A percentile compares a stretch with the other conserved stretches of the same genome.
phyloP scores from a whole-genome alignment of 1,140 invertebrate genomes.

The Tribolium madens region DNA sequence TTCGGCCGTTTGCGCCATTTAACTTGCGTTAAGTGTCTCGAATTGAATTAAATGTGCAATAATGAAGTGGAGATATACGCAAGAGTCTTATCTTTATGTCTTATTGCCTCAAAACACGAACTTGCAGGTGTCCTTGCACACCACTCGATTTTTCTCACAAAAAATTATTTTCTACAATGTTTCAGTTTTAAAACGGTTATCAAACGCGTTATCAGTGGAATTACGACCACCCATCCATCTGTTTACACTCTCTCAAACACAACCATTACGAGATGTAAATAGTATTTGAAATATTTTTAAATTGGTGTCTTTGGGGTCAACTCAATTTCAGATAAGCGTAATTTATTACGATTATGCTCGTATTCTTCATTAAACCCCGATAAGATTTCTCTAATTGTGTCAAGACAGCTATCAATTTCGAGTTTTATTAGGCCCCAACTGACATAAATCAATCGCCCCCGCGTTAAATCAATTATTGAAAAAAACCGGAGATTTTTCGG shows the following conservation, averaged over 20 bases:
- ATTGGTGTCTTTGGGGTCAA: constrained; percentile 23
- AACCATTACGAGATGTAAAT: constrained; percentile 19
- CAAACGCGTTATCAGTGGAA: not conserved
- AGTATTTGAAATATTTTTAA: constrained; percentile 27
- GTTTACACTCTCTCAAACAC: constrained; percentile 29
- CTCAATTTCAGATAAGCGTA: constrained; percentile 31
- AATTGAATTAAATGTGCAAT: constrained; percentile 52
- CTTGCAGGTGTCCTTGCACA: constrained; percentile 14
- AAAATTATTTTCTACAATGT: not conserved
- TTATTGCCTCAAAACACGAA: constrained; percentile 47
- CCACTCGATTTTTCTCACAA: not conserved
- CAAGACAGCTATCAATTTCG: constrained; percentile 6
- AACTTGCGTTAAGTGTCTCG: constrained; percentile 48
- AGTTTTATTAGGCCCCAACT: constrained; percentile 3
- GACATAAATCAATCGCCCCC: not conserved
- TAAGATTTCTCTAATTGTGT: constrained; percentile 32
- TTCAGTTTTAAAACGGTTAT: too few relatives aligned
- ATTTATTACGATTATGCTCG: constrained; percentile 29
- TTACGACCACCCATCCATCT: constrained; percentile 34
- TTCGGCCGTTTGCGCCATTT: constrained; percentile 50
- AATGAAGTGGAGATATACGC: constrained; percentile 51
- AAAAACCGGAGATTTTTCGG: not conserved
- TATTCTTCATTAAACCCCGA: constrained; percentile 7
- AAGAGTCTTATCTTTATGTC: constrained; percentile 50
- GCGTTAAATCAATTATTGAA: not conserved